A percentile compares a stretch with the other conserved stretches of the same genome.
Conservation (phyloP, 2,113 vertebrate genomes). For the Paramormyrops kingsleyae region DNA sequence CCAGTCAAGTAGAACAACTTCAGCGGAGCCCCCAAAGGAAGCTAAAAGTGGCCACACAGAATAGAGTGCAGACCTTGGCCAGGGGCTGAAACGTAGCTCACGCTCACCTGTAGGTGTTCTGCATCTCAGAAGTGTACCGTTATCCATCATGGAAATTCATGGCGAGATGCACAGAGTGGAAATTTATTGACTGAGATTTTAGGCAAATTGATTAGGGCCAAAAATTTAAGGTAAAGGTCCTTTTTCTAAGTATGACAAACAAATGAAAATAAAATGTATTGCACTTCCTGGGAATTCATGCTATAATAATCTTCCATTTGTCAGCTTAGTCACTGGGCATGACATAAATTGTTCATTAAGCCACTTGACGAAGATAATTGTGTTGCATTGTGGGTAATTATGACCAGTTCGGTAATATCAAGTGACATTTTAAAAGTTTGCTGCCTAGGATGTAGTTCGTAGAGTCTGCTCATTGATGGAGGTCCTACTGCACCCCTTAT, state of each 20-base stretch:
- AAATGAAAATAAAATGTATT: background rate
- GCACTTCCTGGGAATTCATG: background rate
- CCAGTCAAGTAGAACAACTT: background rate
- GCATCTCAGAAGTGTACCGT: background rate
- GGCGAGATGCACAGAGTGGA: background rate
- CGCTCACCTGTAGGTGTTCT: background rate
- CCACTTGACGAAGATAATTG: background rate
- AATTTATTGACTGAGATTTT: background rate
- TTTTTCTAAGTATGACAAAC: background rate
- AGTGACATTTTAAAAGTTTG: background rate
- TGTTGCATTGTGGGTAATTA: background rate
- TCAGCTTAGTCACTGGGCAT: background rate
- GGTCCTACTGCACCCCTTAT: background rate
- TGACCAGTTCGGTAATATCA: background rate
- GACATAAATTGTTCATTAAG: background rate
- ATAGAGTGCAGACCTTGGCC: background rate
- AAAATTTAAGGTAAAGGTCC: background rate
- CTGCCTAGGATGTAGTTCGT: background rate
- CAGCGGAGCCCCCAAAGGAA: background rate
- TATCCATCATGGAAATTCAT: background rate
- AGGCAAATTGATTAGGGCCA: background rate
- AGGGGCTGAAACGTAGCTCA: background rate
- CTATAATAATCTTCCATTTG: background rate
- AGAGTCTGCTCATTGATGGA: background rate
- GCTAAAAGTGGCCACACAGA: background rate